phyloP scores from a whole-genome alignment of 2,797 vertebrate species.

The Chiloscyllium punctatum region DNA sequence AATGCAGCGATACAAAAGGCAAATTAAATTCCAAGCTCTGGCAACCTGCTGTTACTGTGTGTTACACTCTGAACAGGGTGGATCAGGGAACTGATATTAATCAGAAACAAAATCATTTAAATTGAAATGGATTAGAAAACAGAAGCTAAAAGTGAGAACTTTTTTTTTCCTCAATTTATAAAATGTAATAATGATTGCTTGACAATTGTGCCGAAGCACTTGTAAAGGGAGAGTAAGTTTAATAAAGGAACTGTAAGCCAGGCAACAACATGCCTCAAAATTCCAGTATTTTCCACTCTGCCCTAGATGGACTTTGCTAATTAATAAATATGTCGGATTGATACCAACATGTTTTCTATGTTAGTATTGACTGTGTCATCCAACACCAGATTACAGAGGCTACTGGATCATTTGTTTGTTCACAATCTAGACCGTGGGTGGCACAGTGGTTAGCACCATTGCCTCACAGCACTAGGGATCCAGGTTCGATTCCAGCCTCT shows the following conservation, averaged over 20 bases:
- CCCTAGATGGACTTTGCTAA: background rate
- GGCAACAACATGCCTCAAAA: background rate
- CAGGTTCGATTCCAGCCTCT: no score
- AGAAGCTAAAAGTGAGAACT: no score
- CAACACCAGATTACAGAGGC: no score
- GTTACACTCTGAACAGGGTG: background rate
- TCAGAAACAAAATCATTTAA: no score
- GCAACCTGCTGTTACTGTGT: background rate
- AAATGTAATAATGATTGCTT: no score
- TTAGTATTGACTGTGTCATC: background rate
- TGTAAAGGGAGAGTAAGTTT: background rate
- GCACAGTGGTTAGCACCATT: no score
- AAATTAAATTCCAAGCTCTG: background rate
- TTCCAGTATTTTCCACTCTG: background rate
- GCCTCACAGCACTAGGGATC: no score
- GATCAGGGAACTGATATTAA: no score
- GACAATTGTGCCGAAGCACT: background rate
- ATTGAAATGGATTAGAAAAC: no score
- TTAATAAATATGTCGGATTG: background rate
- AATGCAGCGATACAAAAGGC: background rate
- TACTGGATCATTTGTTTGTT: no score
- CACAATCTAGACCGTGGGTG: no score
- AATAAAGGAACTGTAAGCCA: background rate
- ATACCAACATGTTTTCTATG: background rate
- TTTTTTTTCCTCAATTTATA: no score